A percentile compares a stretch with the other conserved stretches of the same genome.
These are phyloP conservation scores for Falco rusticolus DNA, from an alignment of 2,797 vertebrate species.

Conservation along the genomic window DNA sequence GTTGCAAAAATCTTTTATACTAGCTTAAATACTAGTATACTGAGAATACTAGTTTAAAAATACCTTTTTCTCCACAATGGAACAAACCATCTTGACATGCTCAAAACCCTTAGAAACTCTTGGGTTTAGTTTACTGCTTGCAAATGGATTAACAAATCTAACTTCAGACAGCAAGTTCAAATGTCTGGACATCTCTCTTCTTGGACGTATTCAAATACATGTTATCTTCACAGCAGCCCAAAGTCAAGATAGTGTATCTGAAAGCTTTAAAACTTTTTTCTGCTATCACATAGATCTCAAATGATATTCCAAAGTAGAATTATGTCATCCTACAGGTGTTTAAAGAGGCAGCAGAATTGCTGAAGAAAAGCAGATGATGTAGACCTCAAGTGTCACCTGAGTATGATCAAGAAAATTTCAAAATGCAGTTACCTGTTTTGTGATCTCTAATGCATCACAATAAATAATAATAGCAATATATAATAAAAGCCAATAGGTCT, in stretches of 20 bases:
- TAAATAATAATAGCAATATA: not conserved
- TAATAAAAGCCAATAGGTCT: not conserved
- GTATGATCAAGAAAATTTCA: not conserved
- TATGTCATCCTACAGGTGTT: not conserved
- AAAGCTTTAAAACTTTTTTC: not conserved
- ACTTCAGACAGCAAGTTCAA: not conserved
- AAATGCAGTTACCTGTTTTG: not conserved
- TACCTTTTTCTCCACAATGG: not conserved
- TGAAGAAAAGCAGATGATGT: not conserved
- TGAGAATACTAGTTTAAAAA: not conserved
- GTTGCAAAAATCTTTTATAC: slow-evolving; percentile 7
- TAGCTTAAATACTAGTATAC: not conserved
- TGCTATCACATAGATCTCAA: not conserved
- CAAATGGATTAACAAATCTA: not conserved
- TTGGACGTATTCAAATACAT: not conserved
- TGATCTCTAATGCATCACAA: not conserved
- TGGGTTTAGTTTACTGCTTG: not conserved
- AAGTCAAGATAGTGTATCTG: not conserved
- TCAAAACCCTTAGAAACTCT: not conserved
- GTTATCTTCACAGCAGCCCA: not conserved
- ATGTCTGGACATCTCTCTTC: not conserved
- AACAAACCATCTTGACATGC: not conserved
- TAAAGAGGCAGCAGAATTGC: not conserved
- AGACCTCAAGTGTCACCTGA: not conserved
- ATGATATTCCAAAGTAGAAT: not conserved